A percentile compares a stretch with the other conserved stretches of the same genome.
phyloP scores from a whole-genome alignment of 2,797 vertebrate genomes.

The Peromyscus attwateri region DNA sequence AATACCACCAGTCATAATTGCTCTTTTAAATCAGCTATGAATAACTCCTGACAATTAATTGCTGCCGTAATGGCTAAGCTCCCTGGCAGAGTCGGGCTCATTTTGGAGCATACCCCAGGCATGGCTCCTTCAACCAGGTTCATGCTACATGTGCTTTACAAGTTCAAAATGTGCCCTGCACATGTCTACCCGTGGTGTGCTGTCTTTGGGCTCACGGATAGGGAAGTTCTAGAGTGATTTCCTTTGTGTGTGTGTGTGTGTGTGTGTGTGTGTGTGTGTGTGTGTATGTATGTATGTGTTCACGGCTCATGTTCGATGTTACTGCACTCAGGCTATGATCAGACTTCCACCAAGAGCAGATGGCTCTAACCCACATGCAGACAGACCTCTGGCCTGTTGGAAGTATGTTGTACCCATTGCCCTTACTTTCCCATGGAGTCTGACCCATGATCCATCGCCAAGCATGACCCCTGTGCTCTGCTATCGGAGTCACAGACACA shows the following conservation, averaged over 20 bases:
- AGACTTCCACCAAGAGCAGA: not conserved
- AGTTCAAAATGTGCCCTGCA: not conserved
- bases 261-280: accelerated
- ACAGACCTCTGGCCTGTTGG: not conserved
- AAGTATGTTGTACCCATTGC: accelerated
- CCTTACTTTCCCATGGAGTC: not conserved
- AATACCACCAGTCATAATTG: not conserved
- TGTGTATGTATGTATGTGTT: not conserved
- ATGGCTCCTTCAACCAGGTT: accelerated
- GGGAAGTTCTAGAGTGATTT: not conserved
- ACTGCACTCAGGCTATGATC: accelerated
- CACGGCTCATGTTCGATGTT: accelerated
- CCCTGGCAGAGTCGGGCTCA: not conserved
- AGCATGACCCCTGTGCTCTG: not conserved
- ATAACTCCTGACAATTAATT: not conserved
- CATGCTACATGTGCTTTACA: too few species aligned
- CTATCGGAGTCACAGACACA: accelerated
- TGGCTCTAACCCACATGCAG: accelerated
- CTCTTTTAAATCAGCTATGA: not conserved
- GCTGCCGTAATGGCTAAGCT: not conserved
- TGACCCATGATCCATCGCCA: accelerated
- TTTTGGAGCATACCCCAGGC: not conserved
- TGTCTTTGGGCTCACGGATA: not conserved
- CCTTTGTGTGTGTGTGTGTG: accelerated
- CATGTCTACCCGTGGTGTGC: not conserved